Percentiles rank a stretch among this genome's conserved stretches.
These are phyloP conservation scores for Charina bottae DNA, from an alignment of 2,113 vertebrate genomes.

Conservation along the genomic window DNA sequence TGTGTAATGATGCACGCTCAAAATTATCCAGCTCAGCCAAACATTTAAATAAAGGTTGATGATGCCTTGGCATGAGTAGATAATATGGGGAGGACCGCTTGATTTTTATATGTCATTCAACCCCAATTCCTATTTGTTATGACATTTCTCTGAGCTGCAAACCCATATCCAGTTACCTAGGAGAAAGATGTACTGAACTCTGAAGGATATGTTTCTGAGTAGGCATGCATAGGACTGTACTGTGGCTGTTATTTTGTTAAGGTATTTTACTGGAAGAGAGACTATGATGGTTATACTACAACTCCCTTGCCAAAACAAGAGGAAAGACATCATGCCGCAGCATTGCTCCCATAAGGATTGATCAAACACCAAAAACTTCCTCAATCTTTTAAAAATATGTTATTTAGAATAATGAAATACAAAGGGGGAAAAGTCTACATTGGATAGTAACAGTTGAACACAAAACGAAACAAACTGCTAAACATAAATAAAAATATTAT, in stretches of 20 bases:
- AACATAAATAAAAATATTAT: not conserved
- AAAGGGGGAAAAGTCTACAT: not conserved
- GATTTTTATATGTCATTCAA: not conserved
- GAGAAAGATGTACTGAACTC: not conserved
- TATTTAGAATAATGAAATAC: not conserved
- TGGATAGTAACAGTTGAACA: not conserved
- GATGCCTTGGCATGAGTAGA: not conserved
- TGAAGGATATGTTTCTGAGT: not conserved
- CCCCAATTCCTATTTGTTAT: not conserved
- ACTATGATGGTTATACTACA: not conserved
- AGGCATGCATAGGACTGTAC: not conserved
- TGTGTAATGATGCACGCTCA: slow-evolving; percentile 10
- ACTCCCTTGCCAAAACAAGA: not conserved
- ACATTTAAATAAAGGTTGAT: slow-evolving; percentile 31
- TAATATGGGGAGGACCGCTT: not conserved
- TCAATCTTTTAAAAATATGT: not conserved
- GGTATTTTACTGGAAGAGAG: not conserved
- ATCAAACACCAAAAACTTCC: not conserved
- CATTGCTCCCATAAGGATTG: not conserved
- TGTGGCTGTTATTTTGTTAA: not conserved
- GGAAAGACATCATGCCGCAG: not conserved
- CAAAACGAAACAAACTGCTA: not conserved
- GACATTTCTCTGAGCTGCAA: not conserved
- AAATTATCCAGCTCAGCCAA: slow-evolving; percentile 41
- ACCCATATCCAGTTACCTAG: not conserved